These are phyloP conservation scores for Tadarida brasiliensis DNA, from an alignment of 2,797 vertebrate species.

Conservation along the genomic window DNA sequence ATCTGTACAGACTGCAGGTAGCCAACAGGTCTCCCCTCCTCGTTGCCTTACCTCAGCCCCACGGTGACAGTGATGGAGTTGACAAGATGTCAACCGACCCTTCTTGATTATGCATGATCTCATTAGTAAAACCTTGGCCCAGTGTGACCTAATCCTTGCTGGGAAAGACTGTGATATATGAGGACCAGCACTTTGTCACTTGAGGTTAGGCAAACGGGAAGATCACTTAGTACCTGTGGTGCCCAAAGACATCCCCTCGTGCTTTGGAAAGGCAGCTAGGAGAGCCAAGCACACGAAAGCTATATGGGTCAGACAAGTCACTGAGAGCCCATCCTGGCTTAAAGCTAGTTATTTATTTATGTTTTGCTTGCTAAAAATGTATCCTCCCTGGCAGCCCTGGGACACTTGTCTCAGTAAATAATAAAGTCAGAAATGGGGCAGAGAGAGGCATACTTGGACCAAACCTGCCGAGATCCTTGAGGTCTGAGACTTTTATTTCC, in stretches of 20 bases:
- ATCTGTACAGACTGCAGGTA: constrained; percentile 39
- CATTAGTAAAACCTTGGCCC: constrained; percentile 75
- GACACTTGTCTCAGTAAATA: constrained; percentile 56
- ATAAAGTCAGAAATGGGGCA: constrained; percentile 47
- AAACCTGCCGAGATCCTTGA: not conserved
- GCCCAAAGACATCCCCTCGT: not conserved
- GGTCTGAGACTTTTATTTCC: not conserved
- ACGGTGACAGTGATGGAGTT: constrained; percentile 75
- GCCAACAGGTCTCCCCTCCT: constrained; percentile 5
- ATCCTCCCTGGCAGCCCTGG: constrained; percentile 48
- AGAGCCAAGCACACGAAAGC: not conserved
- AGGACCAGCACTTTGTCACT: constrained; percentile 81
- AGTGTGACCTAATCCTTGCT: constrained; percentile 70
- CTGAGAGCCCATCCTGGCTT: constrained; percentile 34
- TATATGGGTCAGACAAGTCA: constrained; percentile 67
- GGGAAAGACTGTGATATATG: constrained; percentile 75
- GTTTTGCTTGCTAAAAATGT: constrained; percentile 72
- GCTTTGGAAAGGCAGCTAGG: not conserved
- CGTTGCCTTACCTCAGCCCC: constrained; percentile 14
- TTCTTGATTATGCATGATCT: constrained; percentile 82
- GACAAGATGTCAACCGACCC: constrained; percentile 68
- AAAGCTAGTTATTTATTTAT: constrained; percentile 77
- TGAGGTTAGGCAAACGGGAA: constrained; percentile 72
- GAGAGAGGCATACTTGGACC: not conserved
- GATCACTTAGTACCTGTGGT: constrained; percentile 60